Base-by-base conservation (phyloP, 2,888 invertebrate species). In the Agonopterix heracliana region DNA sequence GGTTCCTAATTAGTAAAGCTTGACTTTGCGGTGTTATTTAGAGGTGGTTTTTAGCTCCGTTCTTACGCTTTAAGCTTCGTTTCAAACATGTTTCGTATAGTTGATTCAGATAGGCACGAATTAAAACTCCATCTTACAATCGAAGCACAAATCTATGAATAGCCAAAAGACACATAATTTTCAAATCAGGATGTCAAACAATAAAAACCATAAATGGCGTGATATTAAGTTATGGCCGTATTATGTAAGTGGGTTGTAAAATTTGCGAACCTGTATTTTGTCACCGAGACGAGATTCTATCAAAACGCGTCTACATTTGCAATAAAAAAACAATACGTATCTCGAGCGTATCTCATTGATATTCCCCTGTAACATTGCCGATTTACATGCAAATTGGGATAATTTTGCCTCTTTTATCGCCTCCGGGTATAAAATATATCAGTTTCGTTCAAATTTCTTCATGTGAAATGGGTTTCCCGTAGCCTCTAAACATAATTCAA, bases 371-470 rank as follows among this genome's bases (percentile, higher is more conserved):
- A 64, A 71, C 68, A 68, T 26, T 66, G 63, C 55, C 69, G 65
- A 72, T 73, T 72, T 73, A 68, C 69, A 72, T 73, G 65, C 68
- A 73, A 74, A 73, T 74, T 71, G 68, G 63, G 59, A 67, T 67
- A 71, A 71, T 67, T 71, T 53, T 64, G 63, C 64, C 65, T 63
- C 62, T 61, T 66, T 61, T 60, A 63, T 71, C 64, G 68, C 66
- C 68, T 62, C 61, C 59, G 62, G 59, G 62, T 59, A 63, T 68
- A 65, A 67, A 66, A 60, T 61, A 54, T 68, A 70, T 68, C 65
- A 66, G 64, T 67, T 67, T 61, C 66, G 65, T 62, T 61, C 62
- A 63, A 48, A 53, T 53, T 53, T 49, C 47, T 50, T 53, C 48
- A 48, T 64, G 61, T 66, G 66, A 66, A 65, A 66, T 69, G 60